A percentile compares a stretch with the other conserved stretches of the same genome.
Evolutionary conservation across 1,140 invertebrate species (phyloP).

Genomic region (Mizuhopecten yessoensis): DNA sequence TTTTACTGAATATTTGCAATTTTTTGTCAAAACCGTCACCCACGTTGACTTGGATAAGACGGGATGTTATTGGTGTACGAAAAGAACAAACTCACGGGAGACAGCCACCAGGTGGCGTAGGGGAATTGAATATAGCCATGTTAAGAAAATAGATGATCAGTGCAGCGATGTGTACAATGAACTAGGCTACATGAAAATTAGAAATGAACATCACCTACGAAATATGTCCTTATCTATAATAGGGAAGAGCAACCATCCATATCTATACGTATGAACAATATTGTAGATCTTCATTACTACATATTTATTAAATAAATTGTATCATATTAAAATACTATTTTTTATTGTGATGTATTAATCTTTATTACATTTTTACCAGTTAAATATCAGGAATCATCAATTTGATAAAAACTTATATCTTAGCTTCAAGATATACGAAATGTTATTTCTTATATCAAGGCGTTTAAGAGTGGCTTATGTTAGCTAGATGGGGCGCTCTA

Average conservation of each 20-base stretch:
- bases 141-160: background rate
- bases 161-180: background rate
- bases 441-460: too few species aligned
- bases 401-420: too few species aligned
- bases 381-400: too few species aligned
- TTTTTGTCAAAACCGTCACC: background rate
- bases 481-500: too few species aligned
- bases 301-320: too few species aligned
- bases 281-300: too few species aligned
- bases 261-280: too few species aligned
- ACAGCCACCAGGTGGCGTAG: background rate
- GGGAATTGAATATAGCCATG: background rate
- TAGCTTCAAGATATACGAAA: too few species aligned
- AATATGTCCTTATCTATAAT: background rate
- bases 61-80: background rate
- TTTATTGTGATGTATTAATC: too few species aligned
- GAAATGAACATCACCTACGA: background rate
- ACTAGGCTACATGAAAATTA: background rate
- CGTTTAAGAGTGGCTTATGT: too few species aligned
- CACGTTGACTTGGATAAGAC: background rate
- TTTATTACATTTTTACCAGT: too few species aligned
- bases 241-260: background rate
- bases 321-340: too few species aligned
- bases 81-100: background rate
- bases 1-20: background rate